A percentile compares a stretch with the other conserved stretches of the same genome.
Conservation (phyloP, 2,797 vertebrate genomes). For the Sus cebifrons region DNA sequence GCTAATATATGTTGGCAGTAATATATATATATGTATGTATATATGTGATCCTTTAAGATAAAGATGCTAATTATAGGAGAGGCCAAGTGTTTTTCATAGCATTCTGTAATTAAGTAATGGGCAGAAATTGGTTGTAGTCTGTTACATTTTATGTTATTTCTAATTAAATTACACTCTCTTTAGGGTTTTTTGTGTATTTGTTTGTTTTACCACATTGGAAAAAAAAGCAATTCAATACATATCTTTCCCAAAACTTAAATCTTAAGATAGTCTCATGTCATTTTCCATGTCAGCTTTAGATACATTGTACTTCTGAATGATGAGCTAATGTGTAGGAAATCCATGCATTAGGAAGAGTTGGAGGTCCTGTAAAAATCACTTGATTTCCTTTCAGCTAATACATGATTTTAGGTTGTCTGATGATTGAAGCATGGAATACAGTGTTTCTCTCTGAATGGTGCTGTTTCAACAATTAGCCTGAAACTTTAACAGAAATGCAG, state of each 20-base stretch:
- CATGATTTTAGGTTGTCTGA: slow-evolving; percentile 70
- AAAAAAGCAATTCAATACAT: background rate
- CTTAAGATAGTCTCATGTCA: background rate
- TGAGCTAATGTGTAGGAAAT: slow-evolving; percentile 32
- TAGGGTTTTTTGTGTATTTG: background rate
- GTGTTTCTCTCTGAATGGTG: slow-evolving; percentile 61
- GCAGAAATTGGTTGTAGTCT: background rate
- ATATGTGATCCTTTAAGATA: slow-evolving; percentile 15
- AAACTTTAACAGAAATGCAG: slow-evolving; percentile 44
- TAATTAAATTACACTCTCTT: background rate
- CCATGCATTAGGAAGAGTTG: background rate
- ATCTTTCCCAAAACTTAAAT: background rate
- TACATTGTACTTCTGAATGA: slow-evolving; percentile 19
- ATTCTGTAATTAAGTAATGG: slow-evolving; percentile 5
- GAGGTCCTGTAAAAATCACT: slow-evolving; percentile 33
- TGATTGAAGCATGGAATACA: slow-evolving; percentile 51
- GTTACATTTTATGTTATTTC: slow-evolving; percentile 15
- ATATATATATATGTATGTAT: background rate
- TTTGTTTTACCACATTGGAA: background rate
- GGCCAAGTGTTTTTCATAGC: background rate
- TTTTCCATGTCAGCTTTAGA: background rate
- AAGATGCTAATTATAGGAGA: background rate
- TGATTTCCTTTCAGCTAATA: slow-evolving; percentile 37
- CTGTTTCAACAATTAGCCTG: slow-evolving; percentile 36
- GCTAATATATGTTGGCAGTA: background rate